These are phyloP conservation scores for Acanthoscelides obtectus DNA, from an alignment of 2,888 invertebrate species.

Conservation along the genomic window DNA sequence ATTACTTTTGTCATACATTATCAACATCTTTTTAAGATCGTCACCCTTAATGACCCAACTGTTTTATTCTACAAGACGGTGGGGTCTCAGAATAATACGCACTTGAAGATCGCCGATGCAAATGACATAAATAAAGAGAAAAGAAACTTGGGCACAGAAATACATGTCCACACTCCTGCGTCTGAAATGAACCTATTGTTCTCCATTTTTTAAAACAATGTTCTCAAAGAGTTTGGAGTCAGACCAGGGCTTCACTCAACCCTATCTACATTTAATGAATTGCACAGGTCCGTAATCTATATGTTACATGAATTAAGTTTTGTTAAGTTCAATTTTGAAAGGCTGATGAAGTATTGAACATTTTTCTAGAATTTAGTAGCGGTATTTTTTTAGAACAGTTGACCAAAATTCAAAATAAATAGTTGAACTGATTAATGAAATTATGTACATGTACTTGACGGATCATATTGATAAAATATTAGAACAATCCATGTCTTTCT, in stretches of 20 bases:
- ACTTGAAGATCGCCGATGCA: background rate
- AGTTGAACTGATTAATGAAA: too few species aligned
- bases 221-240: slow-evolving; percentile 36
- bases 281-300: background rate
- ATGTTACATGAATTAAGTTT: too few species aligned
- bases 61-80: background rate
- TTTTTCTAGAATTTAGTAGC: too few species aligned
- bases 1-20: background rate
- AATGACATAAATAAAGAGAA: slow-evolving; percentile 13
- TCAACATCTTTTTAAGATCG: background rate
- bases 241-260: slow-evolving; percentile 26
- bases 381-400: too few species aligned
- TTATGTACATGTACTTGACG: too few species aligned
- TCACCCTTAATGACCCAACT: background rate
- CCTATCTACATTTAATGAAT: background rate
- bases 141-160: slow-evolving; percentile 25
- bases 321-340: too few species aligned
- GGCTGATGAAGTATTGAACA: too few species aligned
- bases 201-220: slow-evolving; percentile 39
- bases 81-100: background rate
- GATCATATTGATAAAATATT: too few species aligned
- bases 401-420: too few species aligned
- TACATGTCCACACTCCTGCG: slow-evolving; percentile 26
- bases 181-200: slow-evolving; percentile 33
- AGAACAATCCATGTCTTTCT: too few species aligned